Evolutionary conservation across 2,797 vertebrate genomes (phyloP).

Genomic region (Neoniphon sammara): DNA sequence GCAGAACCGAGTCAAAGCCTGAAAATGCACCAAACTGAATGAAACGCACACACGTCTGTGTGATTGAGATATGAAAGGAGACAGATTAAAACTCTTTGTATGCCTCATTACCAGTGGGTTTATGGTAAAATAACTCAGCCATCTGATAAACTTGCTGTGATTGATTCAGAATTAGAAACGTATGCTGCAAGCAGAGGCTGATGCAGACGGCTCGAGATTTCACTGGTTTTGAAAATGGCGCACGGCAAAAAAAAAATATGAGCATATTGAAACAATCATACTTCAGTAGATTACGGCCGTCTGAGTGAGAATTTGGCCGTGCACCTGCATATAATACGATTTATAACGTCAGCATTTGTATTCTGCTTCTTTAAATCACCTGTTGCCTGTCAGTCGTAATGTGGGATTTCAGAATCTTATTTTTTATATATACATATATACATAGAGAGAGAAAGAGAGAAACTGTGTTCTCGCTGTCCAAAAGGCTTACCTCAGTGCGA

Average conservation of each 20-base stretch:
- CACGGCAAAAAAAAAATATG: slow-evolving; percentile 43
- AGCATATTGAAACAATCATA: slow-evolving; percentile 83
- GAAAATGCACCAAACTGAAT: slow-evolving; percentile 48
- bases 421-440: slow-evolving; percentile 62
- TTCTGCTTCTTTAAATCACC: slow-evolving; percentile 81
- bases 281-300: slow-evolving; percentile 57
- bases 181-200: slow-evolving; percentile 47
- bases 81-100: slow-evolving; percentile 65
- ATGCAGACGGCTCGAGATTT: slow-evolving; percentile 46
- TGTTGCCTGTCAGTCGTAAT: slow-evolving; percentile 74
- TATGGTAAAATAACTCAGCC: slow-evolving; percentile 76
- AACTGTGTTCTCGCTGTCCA: slow-evolving; percentile 60
- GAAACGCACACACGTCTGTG: slow-evolving; percentile 51
- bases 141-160: slow-evolving; percentile 76
- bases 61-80: slow-evolving; percentile 69
- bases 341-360: slow-evolving; percentile 77
- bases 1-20: slow-evolving; percentile 16
- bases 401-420: slow-evolving; percentile 69
- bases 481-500: slow-evolving; percentile 72
- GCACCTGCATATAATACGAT: slow-evolving; percentile 73
- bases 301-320: slow-evolving; percentile 71
- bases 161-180: slow-evolving; percentile 74
- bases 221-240: slow-evolving; percentile 59
- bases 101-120: slow-evolving; percentile 74
- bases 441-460: no score